Percentiles rank a stretch among this genome's conserved stretches.
Evolutionary conservation across 2,888 invertebrate species (phyloP).

Genomic region (Himalopsyche kuldschensis): DNA sequence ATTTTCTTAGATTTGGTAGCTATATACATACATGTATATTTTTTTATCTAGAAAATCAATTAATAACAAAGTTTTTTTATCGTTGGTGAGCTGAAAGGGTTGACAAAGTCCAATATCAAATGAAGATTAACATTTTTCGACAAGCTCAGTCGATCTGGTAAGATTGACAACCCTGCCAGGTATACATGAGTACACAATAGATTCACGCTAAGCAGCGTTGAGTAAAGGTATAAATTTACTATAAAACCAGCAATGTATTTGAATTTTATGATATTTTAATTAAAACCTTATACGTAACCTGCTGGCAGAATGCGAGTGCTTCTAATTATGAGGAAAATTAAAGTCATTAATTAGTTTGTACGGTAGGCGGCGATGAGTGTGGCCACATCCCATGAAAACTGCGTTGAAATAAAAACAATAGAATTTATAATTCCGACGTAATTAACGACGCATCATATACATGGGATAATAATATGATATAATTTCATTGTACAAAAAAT

Average conservation of each 20-base stretch:
- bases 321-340: constrained; percentile 21
- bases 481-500: not conserved
- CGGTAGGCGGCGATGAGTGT: constrained; percentile 4
- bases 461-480: not conserved
- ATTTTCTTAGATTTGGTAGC: too few species aligned
- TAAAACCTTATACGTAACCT: not conserved
- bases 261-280: not conserved
- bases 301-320: not conserved
- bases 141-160: too few species aligned
- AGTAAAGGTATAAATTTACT: not conserved
- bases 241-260: not conserved
- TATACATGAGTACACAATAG: too few species aligned
- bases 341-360: constrained; percentile 11
- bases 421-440: constrained; percentile 10
- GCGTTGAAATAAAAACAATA: constrained; percentile 23
- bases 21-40: too few species aligned
- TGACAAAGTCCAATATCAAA: too few species aligned
- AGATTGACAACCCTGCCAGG: too few species aligned
- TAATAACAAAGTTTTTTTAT: too few species aligned
- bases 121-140: too few species aligned
- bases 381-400: constrained; percentile 21
- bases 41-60: too few species aligned
- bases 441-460: not conserved
- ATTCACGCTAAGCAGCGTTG: too few species aligned
- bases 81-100: too few species aligned